Evolutionary conservation across 1,140 invertebrate genomes (phyloP).

Genomic region (Anadara kagoshimensis): DNA sequence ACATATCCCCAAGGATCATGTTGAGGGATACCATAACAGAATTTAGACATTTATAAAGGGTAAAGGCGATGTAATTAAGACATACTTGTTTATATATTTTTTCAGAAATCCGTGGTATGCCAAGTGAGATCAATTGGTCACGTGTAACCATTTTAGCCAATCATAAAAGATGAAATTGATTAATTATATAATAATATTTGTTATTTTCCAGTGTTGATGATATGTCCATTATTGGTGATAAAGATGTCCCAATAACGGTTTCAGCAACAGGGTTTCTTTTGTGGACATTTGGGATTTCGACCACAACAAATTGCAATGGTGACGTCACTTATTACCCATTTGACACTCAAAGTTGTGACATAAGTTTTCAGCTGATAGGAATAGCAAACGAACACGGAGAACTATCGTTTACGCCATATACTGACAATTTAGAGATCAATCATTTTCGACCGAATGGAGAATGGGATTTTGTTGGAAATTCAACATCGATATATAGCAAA

Average conservation of each 20-base stretch:
- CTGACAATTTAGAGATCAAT: neutral
- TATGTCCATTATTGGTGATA: slow-evolving; percentile 14
- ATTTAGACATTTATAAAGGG: no score
- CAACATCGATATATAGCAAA: neutral
- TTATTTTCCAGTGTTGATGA: slow-evolving; percentile 7
- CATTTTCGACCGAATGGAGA: slow-evolving; percentile 23
- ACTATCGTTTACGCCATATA: slow-evolving; percentile 4
- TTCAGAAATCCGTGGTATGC: no score
- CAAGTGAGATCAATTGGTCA: no score
- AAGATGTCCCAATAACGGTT: slow-evolving; percentile 14
- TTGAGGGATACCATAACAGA: no score
- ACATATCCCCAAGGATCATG: no score
- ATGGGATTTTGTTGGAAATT: slow-evolving; percentile 5
- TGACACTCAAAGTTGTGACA: slow-evolving; percentile 80
- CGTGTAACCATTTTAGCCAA: no score
- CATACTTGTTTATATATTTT: no score
- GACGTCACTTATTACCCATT: slow-evolving; percentile 85
- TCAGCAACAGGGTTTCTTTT: slow-evolving; percentile 16
- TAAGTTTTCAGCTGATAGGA: slow-evolving; percentile 65
- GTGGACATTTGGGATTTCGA: slow-evolving; percentile 37
- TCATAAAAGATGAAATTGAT: no score
- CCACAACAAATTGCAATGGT: slow-evolving; percentile 90
- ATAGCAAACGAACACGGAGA: slow-evolving; percentile 36
- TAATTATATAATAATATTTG: no score
- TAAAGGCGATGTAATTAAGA: no score